A percentile compares a stretch with the other conserved stretches of the same genome.
These are phyloP conservation scores for Serinus canaria DNA, from an alignment of 2,113 vertebrate species.

Conservation along the genomic window DNA sequence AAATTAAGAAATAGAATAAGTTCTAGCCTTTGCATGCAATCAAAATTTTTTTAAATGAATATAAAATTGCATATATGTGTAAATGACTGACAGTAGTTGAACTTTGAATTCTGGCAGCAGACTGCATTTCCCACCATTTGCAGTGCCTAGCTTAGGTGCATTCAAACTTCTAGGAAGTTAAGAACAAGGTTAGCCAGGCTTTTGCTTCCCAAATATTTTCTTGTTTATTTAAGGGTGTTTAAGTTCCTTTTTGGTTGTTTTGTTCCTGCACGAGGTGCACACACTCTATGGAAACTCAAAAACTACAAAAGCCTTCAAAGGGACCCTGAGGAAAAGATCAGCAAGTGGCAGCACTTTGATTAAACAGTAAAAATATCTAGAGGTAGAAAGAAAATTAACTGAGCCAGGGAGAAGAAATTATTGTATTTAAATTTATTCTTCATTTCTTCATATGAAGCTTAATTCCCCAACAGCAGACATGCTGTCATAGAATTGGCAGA, in stretches of 20 bases:
- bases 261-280: neutral
- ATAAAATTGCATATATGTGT: neutral
- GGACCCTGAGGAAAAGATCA: neutral
- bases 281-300: neutral
- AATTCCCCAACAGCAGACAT: neutral
- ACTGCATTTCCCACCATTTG: neutral
- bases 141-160: neutral
- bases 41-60: neutral
- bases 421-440: neutral
- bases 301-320: neutral
- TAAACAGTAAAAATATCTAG: neutral
- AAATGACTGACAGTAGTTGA: neutral
- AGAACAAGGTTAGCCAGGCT: neutral
- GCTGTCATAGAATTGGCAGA: neutral
- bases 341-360: neutral
- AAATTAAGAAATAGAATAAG: neutral
- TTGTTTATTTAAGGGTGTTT: neutral
- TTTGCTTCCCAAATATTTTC: neutral
- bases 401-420: neutral
- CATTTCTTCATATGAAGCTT: neutral
- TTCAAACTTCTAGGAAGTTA: neutral
- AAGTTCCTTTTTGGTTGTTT: neutral
- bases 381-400: neutral
- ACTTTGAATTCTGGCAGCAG: neutral
- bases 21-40: neutral